Evolutionary conservation across 2,113 vertebrate genomes (phyloP).

Genomic region (Panurus biarmicus): DNA sequence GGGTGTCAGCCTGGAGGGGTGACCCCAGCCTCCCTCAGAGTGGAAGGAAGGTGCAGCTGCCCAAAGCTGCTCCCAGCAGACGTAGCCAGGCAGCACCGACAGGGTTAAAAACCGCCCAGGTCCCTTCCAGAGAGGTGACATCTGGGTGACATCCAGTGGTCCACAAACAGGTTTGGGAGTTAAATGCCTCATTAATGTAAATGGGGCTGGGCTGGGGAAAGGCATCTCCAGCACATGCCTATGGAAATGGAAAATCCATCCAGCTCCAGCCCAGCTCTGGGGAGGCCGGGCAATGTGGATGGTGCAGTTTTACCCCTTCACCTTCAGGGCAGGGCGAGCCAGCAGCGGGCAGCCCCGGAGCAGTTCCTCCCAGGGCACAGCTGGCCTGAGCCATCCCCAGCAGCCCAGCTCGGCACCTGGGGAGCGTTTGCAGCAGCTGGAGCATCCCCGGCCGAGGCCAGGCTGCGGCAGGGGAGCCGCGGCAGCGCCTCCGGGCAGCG

Average conservation of each 20-base stretch:
- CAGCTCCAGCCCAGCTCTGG: no score
- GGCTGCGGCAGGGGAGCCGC: rapidly evolving
- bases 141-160: not conserved
- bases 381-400: not conserved
- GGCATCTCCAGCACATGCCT: constrained; percentile 7
- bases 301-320: not conserved
- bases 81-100: rapidly evolving
- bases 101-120: not conserved
- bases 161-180: constrained; percentile 14
- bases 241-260: constrained; percentile 4
- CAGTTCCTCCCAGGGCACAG: rapidly evolving
- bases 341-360: not conserved
- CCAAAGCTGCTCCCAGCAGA: not conserved
- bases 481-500: not conserved
- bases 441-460: not conserved
- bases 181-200: constrained; percentile 33
- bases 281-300: not conserved
- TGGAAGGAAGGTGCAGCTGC: not conserved
- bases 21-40: not conserved
- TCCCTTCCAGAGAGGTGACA: not conserved
- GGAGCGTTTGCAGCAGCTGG: not conserved
- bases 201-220: not conserved
- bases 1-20: no score
- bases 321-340: not conserved
- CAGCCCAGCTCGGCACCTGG: rapidly evolving